Evolutionary conservation across 1,140 invertebrate species (phyloP).

Genomic region (Dinoponera quadriceps): DNA sequence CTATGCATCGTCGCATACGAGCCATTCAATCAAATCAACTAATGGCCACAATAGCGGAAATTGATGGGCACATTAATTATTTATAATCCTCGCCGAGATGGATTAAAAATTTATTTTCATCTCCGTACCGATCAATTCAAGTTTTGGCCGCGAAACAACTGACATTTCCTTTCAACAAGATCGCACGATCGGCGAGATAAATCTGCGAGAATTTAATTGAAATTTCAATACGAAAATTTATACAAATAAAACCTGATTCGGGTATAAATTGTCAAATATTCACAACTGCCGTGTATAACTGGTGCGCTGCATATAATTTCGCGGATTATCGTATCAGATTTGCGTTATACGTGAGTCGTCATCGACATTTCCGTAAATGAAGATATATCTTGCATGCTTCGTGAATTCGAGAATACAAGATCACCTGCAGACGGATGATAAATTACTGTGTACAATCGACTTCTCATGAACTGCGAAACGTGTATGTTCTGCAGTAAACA

Average conservation of each 20-base stretch:
- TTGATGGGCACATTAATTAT: conserved; percentile 37
- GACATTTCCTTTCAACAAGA: conserved; percentile 21
- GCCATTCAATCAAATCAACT: conserved; percentile 42
- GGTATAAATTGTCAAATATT: background rate
- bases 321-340: conserved; percentile 1
- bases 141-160: background rate
- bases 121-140: conserved; percentile 31
- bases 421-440: conserved; percentile 44
- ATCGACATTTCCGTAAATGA: conserved; percentile 1
- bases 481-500: conserved; percentile 28
- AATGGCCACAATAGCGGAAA: conserved; percentile 24
- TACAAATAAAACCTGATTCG: background rate
- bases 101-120: conserved; percentile 18
- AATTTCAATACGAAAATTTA: background rate
- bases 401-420: conserved; percentile 4
- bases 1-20: background rate
- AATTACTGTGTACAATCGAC: conserved; percentile 29
- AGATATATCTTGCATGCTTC: conserved; percentile 13
- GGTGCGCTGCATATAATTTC: background rate
- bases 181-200: background rate
- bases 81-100: background rate
- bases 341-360: background rate
- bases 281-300: background rate
- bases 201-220: background rate
- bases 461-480: conserved; percentile 34